phyloP scores from a whole-genome alignment of 2,797 vertebrate genomes.

The Onychomys torridus region DNA sequence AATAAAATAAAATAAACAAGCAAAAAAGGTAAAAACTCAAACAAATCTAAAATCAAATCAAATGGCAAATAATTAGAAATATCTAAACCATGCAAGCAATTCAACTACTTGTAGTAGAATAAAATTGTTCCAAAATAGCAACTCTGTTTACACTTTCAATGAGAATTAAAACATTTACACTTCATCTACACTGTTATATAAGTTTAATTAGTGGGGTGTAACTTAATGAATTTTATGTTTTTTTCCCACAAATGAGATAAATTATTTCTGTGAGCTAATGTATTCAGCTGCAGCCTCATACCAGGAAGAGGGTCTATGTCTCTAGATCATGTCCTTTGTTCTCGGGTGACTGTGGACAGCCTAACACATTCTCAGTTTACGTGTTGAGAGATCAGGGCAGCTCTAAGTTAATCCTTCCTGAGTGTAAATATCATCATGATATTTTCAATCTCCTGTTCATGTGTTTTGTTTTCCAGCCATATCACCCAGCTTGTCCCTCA shows the following conservation, averaged over 20 bases:
- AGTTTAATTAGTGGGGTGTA: not conserved
- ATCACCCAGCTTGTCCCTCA: not conserved
- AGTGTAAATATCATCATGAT: not conserved
- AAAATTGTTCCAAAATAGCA: not conserved
- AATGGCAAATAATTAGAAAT: constrained; percentile 47
- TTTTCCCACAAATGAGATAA: constrained; percentile 9
- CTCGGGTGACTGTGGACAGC: not conserved
- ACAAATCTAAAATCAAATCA: not conserved
- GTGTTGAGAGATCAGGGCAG: not conserved
- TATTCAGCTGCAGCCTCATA: not conserved
- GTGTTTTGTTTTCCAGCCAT: not conserved
- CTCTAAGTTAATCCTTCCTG: not conserved
- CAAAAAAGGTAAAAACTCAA: not conserved
- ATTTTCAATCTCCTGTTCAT: not conserved
- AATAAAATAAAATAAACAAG: not conserved
- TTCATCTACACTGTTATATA: not conserved
- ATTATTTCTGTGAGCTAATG: not conserved
- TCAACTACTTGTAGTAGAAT: constrained; percentile 52
- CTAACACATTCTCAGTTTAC: not conserved
- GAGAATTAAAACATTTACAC: not conserved
- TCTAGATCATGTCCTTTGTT: not conserved
- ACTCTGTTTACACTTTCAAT: constrained; percentile 29
- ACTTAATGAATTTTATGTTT: constrained; percentile 43
- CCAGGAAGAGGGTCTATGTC: not conserved
- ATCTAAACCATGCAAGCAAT: constrained; percentile 3